Evolutionary conservation across 1,140 invertebrate species (phyloP), one percentile per base, ranked within the genome.

Genomic region (Antheraea mylitta): DNA sequence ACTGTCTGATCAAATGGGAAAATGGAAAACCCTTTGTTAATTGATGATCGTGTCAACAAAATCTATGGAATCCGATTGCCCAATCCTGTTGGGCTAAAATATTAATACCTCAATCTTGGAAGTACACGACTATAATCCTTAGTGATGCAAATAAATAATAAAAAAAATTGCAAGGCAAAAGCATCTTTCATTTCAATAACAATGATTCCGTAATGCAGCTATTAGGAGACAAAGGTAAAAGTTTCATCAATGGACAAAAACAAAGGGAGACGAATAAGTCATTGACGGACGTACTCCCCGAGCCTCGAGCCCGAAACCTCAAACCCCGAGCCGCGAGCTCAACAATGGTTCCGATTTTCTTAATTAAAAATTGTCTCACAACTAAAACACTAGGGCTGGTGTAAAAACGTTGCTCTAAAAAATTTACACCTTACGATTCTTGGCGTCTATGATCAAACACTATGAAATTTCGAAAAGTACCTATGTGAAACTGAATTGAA

Each of bases 311-410:
- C 8, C 38, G 8, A 42, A 11, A 42, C 67, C 74, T 69, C 22
- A 4, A 30, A 30, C 22, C 22, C 22, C 22, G 22, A 30, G 22
- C 22, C 22, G 22, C 22, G 22, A 30, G 22, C 74, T 70, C 72
- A 69, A 86, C 82, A 84, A 84, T 80, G 74, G 70, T 69, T 73
- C 53, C 84, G 83, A 89, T 85, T 87, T 85, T 81, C 80, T 86
- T 89, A 87, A 89, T 89, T 89, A 89, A 89, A 89, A 86, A 85
- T 53, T 82, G 78, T 82, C 79, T 69, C 74, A 78, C 74, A 77
- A 75, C 71, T 74, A 72, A 68, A 70, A 76, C 79, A 67, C 38
- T 48, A 58, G 48, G 64, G 48, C n/a, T 42, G 18, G 16, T 13
- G 45, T 53, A 53, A 53, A 53, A 53, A 42, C 38, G 7, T 42